Evolutionary conservation across 1,140 invertebrate species (phyloP).

Genomic region (Antheraea pernyi): DNA sequence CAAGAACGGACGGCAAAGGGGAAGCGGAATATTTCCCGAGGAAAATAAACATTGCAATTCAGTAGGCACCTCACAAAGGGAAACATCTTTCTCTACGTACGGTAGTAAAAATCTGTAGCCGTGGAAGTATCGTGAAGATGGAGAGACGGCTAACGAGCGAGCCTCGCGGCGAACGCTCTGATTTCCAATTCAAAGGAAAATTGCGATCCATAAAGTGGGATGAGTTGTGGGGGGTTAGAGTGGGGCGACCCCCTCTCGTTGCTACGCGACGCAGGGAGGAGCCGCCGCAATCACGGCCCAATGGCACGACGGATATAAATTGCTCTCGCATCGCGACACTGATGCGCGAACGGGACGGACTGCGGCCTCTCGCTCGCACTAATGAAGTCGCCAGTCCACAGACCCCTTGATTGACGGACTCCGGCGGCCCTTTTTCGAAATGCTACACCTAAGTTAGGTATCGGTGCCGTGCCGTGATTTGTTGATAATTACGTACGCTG

Average conservation of each 20-base stretch:
- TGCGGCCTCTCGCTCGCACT: conserved; percentile 57
- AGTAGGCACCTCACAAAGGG: conserved; percentile 31
- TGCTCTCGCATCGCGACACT: conserved; percentile 71
- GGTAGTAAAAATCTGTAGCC: conserved; percentile 68
- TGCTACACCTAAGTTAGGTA: conserved; percentile 59
- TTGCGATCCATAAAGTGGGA: conserved; percentile 78
- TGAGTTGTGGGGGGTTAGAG: conserved; percentile 72
- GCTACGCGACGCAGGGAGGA: conserved; percentile 81
- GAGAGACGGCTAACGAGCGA: conserved; percentile 65
- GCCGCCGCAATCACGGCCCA: conserved; percentile 78
- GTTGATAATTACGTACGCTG: conserved; percentile 45
- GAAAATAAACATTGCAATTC: conserved; percentile 47
- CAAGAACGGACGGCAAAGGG: background rate
- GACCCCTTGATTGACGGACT: conserved; percentile 65
- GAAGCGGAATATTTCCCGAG: background rate
- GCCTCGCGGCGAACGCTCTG: conserved; percentile 64
- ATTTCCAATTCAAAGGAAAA: conserved; percentile 81
- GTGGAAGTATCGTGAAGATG: conserved; percentile 60
- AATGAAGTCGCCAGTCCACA: conserved; percentile 66
- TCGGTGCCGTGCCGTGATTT: conserved; percentile 64
- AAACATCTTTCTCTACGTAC: conserved; percentile 56
- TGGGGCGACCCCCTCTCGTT: conserved; percentile 76
- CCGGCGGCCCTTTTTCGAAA: conserved; percentile 60
- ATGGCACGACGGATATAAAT: conserved; percentile 81
- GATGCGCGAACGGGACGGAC: conserved; percentile 49